These are phyloP conservation scores for Rhynchonycteris naso DNA, from an alignment of 2,797 vertebrate genomes.

Conservation along the genomic window DNA sequence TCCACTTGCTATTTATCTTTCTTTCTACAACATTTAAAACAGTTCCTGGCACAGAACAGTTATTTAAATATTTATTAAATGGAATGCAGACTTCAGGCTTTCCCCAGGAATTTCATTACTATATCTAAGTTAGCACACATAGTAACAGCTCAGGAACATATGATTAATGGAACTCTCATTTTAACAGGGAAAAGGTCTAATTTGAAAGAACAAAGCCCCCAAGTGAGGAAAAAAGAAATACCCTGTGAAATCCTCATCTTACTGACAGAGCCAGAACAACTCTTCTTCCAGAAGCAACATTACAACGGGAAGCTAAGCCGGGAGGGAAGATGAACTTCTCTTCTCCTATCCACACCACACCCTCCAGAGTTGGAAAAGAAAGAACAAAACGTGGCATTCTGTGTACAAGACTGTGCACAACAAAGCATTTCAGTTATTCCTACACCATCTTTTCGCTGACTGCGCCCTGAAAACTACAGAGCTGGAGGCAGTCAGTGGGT, in stretches of 20 bases:
- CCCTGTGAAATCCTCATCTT: not conserved
- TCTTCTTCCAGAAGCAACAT: not conserved
- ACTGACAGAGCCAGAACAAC: not conserved
- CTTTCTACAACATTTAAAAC: not conserved
- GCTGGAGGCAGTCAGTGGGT: not conserved
- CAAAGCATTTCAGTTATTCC: not conserved
- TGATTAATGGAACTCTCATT: not conserved
- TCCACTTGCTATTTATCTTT: not conserved
- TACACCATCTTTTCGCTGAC: not conserved
- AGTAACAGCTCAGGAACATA: not conserved
- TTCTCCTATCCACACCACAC: not conserved
- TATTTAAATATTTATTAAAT: slow-evolving; percentile 45
- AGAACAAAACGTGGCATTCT: not conserved
- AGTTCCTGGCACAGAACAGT: not conserved
- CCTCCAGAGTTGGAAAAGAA: not conserved
- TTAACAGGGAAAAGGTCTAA: not conserved
- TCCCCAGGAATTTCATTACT: slow-evolving; percentile 7
- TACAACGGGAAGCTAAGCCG: not conserved
- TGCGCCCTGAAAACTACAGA: not conserved
- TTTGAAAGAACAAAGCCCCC: not conserved
- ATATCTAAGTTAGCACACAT: not conserved
- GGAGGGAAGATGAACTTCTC: not conserved
- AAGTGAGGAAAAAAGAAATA: not conserved
- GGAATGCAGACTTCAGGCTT: not conserved
- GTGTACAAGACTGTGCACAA: not conserved